These are phyloP conservation scores for Trichoplusia ni DNA, from an alignment of 1,140 invertebrate species.

Conservation along the genomic window DNA sequence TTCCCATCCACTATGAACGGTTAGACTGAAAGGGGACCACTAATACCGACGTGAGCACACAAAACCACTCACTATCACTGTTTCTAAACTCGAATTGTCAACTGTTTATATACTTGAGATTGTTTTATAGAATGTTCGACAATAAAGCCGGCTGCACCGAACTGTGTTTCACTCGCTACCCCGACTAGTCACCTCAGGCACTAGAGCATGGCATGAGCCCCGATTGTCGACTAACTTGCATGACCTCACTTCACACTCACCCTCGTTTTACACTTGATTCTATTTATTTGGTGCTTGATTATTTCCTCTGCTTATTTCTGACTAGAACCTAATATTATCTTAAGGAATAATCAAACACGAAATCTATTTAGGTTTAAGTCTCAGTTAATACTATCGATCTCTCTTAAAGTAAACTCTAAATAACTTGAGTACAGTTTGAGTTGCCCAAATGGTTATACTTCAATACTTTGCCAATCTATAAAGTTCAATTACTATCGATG, in stretches of 20 bases:
- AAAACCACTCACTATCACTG: slow-evolving; percentile 58
- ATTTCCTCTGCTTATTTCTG: slow-evolving; percentile 28
- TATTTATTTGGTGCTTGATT: slow-evolving; percentile 45
- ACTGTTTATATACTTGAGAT: slow-evolving; percentile 55
- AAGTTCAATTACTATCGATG: slow-evolving; percentile 10
- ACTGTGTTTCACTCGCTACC: slow-evolving; percentile 78
- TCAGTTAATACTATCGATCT: slow-evolving; percentile 20
- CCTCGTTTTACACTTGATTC: slow-evolving; percentile 13
- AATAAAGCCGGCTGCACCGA: slow-evolving; percentile 78
- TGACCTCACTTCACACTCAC: slow-evolving; percentile 42
- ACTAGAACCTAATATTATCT: slow-evolving; percentile 27
- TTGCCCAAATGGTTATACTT: background rate
- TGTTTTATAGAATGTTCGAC: slow-evolving; percentile 65
- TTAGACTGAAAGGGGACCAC: slow-evolving; percentile 31
- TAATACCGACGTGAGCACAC: slow-evolving; percentile 57
- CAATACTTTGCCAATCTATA: slow-evolving; percentile 1
- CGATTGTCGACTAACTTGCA: slow-evolving; percentile 59
- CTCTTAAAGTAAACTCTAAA: slow-evolving; percentile 32
- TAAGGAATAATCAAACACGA: slow-evolving; percentile 44
- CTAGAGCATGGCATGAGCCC: slow-evolving; percentile 73
- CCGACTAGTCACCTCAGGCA: slow-evolving; percentile 64
- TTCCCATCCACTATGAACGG: slow-evolving; percentile 42
- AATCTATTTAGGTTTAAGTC: slow-evolving; percentile 38
- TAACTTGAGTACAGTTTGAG: slow-evolving; percentile 5
- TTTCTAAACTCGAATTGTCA: slow-evolving; percentile 63